Evolutionary conservation across 2,888 invertebrate genomes (phyloP), one percentile per base, ranked within the genome.

Genomic region (Parnassius glacialis): DNA sequence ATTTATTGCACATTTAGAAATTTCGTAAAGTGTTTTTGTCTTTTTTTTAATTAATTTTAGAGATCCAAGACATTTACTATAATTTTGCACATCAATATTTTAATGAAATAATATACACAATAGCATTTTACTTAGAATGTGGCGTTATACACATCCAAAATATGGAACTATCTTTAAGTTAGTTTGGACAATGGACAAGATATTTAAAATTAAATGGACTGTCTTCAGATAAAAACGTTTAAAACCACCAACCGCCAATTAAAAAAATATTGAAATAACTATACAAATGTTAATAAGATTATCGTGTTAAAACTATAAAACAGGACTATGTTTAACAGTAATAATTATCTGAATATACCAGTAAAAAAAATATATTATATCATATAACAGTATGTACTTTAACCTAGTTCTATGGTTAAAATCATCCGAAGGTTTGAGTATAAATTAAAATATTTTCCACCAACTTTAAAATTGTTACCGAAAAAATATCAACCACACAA

Each of bases 1-100:
- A 90, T 87, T 91, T 92, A 92, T 92, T 92, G 92, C 92, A 92
- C 92, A 92, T 91, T 91, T 90, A 92, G 92, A 92, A 91, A 89
- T 88, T 92, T 89, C 83, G 81, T 90, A 90, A 91, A 90, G 85
- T 91, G 83, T 90, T 90, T 90, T 90, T 90, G 85, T 88, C 85
- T 88, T 90, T 91, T 90, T 86, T 89, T 88, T 87, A 82, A 82
- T 87, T 84, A 87, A 85, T 89, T 90, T 90, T 90, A 89, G 87
- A 90, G 88, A 90, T 90, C 90, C 90, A 90, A 92, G 90, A 91
- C 90, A 89, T 90, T 89, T 87, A 90, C 86, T 90, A 91, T 90
- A 90, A 90, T 89, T 90, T 91, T 90, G 90, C 91, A 91, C 91
- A 91, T 87, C 90, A 77, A 91, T 86, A 85, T 85, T 86, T 45